These are phyloP conservation scores for Bombylius discolor DNA, from an alignment of 2,888 invertebrate genomes.

Conservation along the genomic window DNA sequence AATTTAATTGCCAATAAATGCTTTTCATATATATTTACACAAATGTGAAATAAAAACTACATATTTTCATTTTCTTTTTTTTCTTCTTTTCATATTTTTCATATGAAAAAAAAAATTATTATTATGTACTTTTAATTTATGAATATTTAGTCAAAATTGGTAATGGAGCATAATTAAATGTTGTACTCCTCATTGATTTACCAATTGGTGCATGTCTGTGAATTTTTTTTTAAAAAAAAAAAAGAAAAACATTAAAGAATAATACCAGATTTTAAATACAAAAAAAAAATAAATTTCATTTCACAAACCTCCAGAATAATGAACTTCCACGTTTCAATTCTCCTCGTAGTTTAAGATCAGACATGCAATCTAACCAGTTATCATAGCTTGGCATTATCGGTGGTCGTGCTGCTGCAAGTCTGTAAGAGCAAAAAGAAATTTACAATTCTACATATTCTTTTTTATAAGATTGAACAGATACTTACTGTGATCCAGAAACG, in stretches of 20 bases:
- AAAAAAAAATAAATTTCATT: neutral
- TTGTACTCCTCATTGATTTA: neutral
- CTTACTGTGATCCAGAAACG: constrained; percentile 61
- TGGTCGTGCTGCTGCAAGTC: constrained; percentile 67
- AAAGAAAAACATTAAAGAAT: too few relatives aligned
- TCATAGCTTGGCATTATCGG: constrained; percentile 73
- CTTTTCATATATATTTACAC: neutral
- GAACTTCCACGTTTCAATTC: constrained; percentile 80
- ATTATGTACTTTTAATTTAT: constrained; percentile 2
- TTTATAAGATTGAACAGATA: neutral
- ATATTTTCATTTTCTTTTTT: too few relatives aligned
- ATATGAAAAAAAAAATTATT: too few relatives aligned
- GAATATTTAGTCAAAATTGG: constrained; percentile 3
- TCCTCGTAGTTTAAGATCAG: constrained; percentile 56
- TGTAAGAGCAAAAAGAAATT: constrained; percentile 22
- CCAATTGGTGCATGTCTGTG: neutral
- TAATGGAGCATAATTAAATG: constrained; percentile 1
- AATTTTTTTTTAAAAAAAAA: neutral
- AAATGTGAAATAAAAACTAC: neutral
- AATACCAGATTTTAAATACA: neutral
- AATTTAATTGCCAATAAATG: neutral
- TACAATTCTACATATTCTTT: neutral
- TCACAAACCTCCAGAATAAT: constrained; percentile 37
- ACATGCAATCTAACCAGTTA: constrained; percentile 74
- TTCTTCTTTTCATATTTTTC: too few relatives aligned